Conservation (phyloP, 2,888 invertebrate species). For the Amphipyra berbera region DNA sequence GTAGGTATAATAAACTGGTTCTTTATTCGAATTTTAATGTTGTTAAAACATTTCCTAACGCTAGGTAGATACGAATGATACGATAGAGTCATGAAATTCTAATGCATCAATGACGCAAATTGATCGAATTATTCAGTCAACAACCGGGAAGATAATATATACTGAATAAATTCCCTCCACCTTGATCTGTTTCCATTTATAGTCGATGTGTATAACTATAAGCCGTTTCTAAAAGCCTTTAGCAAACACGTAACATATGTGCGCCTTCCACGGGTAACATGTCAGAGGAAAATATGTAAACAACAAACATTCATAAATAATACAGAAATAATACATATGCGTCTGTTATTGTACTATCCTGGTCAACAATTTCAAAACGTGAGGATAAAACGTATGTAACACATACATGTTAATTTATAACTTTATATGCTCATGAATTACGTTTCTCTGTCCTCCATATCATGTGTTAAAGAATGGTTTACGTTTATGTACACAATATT, state of each 20-base stretch:
- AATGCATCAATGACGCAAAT: conserved; percentile 77
- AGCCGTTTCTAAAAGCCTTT: conserved; percentile 40
- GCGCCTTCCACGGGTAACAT: conserved; percentile 49
- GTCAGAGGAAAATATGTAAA: conserved; percentile 46
- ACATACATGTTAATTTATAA: conserved; percentile 10
- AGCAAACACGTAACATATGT: conserved; percentile 30
- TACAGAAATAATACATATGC: conserved; percentile 12
- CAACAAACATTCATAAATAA: conserved; percentile 37
- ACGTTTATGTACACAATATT: conserved; percentile 4
- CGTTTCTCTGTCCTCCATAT: background rate
- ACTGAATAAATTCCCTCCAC: conserved; percentile 72
- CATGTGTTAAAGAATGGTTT: conserved; percentile 11
- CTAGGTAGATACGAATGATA: conserved; percentile 21
- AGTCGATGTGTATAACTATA: conserved; percentile 58
- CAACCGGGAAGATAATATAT: conserved; percentile 69
- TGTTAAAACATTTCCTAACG: conserved; percentile 15
- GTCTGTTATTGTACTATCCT: conserved; percentile 17
- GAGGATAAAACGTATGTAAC: conserved; percentile 17
- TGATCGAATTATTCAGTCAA: conserved; percentile 75
- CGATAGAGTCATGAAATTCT: conserved; percentile 65
- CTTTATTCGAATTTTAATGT: conserved; percentile 16
- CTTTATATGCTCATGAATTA: conserved; percentile 7
- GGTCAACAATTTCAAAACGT: conserved; percentile 30
- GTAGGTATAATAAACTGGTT: conserved; percentile 13
- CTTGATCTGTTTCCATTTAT: conserved; percentile 79